Evolutionary conservation across 2,888 invertebrate species (phyloP), one percentile per base, ranked within the genome.

Genomic region (Stenotaenia linearis): DNA sequence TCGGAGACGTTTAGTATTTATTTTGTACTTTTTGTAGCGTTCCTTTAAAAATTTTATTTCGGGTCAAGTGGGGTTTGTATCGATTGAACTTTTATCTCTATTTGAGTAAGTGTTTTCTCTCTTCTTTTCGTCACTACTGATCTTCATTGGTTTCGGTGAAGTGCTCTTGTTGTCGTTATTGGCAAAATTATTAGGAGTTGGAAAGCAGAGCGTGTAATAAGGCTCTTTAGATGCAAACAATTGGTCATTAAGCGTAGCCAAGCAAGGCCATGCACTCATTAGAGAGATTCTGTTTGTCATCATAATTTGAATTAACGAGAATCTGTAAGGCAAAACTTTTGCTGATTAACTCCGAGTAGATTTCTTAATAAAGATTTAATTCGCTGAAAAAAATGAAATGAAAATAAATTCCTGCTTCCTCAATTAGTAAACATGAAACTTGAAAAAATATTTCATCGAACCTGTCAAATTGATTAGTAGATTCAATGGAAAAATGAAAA

Each of bases 121-220:
- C 69, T 69, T 69, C 69, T 69, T 50, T 69, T 69, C 28, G 69
- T 28, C 25, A 10, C 28, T 69, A 69, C 69, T 28, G 69, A 69
- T 25, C 69, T 69, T 12, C 69, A 69, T 69, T 69, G 69, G 69
- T 69, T 28, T 69, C 28, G 69, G 69, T 69, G 69, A 69, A 69
- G 69, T 69, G 69, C 69, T 28, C 69, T 69, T 69, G 69, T 28
- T 69, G 69, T 69, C 69, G 69, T 69, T 69, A 69, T 69, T 69
- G 69, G 69, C 69, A 69, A 69, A 69, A 69, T 69, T 69, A 69
- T 69, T 69, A 69, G 69, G 69, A 69, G 69, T 69, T 69, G 69
- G 69, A 69, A 28, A 28, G 69, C 69, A 69, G 69, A 69, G 69
- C 69, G 69, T 69, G 69, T 69, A 69, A 69, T 69, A 69, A 69